These are phyloP conservation scores for Catharus minimus DNA, from an alignment of 2,113 vertebrate genomes.

Conservation along the genomic window DNA sequence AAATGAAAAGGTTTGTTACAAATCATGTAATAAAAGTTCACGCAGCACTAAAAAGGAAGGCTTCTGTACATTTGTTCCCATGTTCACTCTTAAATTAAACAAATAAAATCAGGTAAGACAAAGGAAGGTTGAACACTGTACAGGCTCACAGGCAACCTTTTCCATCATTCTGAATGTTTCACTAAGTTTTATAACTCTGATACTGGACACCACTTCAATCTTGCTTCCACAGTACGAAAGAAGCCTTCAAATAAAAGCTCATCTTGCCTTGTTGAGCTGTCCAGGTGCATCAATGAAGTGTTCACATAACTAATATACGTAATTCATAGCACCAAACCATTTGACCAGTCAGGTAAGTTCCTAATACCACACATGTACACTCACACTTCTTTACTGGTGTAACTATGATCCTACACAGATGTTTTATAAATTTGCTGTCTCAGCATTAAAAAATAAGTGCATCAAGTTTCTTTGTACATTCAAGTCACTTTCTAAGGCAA, in stretches of 20 bases:
- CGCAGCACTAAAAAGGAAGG: constrained; percentile 64
- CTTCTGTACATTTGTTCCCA: constrained; percentile 78
- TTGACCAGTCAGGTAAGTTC: constrained; percentile 68
- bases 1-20: constrained; percentile 75
- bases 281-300: constrained; percentile 20
- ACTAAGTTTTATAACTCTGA: constrained; percentile 65
- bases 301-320: background rate
- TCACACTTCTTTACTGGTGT: constrained; percentile 66
- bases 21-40: constrained; percentile 76
- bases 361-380: constrained; percentile 58
- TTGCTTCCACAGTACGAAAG: constrained; percentile 58
- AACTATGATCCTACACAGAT: constrained; percentile 75
- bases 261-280: constrained; percentile 52
- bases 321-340: constrained; percentile 64
- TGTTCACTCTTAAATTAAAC: constrained; percentile 71
- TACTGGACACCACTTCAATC: constrained; percentile 62
- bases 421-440: constrained; percentile 78
- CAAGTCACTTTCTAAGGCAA: constrained; percentile 93
- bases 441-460: constrained; percentile 83
- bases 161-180: constrained; percentile 37
- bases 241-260: constrained; percentile 26
- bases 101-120: constrained; percentile 70
- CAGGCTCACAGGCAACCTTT: constrained; percentile 65
- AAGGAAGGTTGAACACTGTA: constrained; percentile 72
- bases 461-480: constrained; percentile 92